Base-by-base conservation (phyloP, 2,797 vertebrate species). In the Spea hammondii region DNA sequence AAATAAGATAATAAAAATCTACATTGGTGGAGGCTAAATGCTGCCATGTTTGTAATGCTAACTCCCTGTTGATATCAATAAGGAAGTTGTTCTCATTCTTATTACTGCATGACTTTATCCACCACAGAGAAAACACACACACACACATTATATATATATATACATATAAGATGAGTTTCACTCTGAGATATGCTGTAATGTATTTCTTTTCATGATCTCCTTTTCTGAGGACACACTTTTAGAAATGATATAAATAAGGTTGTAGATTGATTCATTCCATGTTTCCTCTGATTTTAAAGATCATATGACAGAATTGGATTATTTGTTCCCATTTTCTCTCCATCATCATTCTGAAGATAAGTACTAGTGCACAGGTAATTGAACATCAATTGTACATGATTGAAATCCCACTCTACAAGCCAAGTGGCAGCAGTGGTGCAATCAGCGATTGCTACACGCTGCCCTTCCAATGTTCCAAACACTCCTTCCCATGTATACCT, bases 371-470 rank as follows among this genome's bases (percentile, higher is more conserved):
- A 72, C 73, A 47, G 79, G 74, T 77, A 82, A 77, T 82, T 82
- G 79, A 77, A 77, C 79, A 68, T 77, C 79, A 82, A 77, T 77
- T 82, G 74, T 77, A 72, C 68, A 72, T 82, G 79, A 82, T 77
- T 77, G 79, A 77, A 70, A 70, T 44, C 5, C 65, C 46, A 73
- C 79, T 81, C 79, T 54, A 65, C 72, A 70, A 77, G 79, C 14
- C 13, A 44, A 53, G 66, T 77, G 69, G 54, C 14, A 7, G 74
- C 8, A 73, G 47, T 60, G 55, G 48, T 53, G 49, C 55, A 77
- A 76, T 77, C 74, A 77, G 49, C 49, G 69, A 49, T 74, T 46
- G 70, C 73, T 77, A 73, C 62, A 51, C 44, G n/a, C 11, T 49
- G 45, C 49, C 70, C 53, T 13, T 68, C 17, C 50, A 50, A 59